Evolutionary conservation across 2,888 invertebrate genomes (phyloP), one percentile per base, ranked within the genome.

Genomic region (Cantharis flavilabris): DNA sequence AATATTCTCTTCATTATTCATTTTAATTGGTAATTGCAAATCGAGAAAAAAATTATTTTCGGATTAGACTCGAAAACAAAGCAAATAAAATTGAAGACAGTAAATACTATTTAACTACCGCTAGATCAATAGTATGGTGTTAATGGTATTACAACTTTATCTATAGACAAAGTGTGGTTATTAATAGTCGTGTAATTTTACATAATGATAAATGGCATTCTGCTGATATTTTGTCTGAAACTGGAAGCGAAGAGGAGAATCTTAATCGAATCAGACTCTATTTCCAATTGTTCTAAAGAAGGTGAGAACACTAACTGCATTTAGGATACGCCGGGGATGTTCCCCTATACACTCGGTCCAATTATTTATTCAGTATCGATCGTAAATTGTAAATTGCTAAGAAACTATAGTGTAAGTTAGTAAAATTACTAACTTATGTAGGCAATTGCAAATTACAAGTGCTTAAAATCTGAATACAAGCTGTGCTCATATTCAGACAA

Each of bases 201-300:
- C 49, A 49, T 49, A 49, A 49, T 49, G 49, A 49, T 49, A 63
- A 69, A 69, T 69, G 20, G 71, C 18, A 70, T 71, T 70, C n/a
- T 71, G 26, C 72, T 75, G 64, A 70, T 62, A 49, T 49, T 9
- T 49, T 2, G 67, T 74, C 74, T 69, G 49, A 73, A 79, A 72
- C 70, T 79, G 73, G 73, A 64, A 76, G 73, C 67, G 73, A 78
- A 63, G 73, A 79, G 77, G 83, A 84, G 81, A 82, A 82, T 82
- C 83, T 83, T 85, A 85, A 85, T 85, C 83, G 82, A 84, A 85
- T 85, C 83, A 83, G 82, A 82, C 83, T 85, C 84, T 80, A 82
- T 85, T 84, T 83, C 84, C 84, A 84, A 84, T 84, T 84, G 84
- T 83, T 84, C 80, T 80, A 81, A 83, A 83, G 80, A 81, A 83